Base-by-base conservation (phyloP, 2,888 invertebrate genomes). In the Agapetus fuscipes region DNA sequence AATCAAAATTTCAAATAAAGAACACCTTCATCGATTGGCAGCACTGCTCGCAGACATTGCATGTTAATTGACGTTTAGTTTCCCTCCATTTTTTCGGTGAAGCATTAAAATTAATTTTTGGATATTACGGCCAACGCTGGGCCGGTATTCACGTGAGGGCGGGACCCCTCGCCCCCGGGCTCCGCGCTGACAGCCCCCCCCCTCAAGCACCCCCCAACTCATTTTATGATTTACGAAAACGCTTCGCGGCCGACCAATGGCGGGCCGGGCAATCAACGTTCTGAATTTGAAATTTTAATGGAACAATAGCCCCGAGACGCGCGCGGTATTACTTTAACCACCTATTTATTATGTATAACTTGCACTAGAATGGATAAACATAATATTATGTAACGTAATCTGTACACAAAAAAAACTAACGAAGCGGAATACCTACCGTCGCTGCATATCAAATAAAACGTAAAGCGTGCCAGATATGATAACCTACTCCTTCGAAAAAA, bases 241-340 rank as follows among this genome's bases (percentile, higher is more conserved):
- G 38, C 34, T 37, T 34, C 37, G 28, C 37, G 30, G 39, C 36
- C 46, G 37, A 41, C 35, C 37, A 43, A 37, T 40, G 41, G 11
- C 28, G 39, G 34, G 25, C 33, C 14, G 29, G 28, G 17, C 36
- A 36, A 34, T 17, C 16, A 7, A n/a, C n/a, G n/a, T n/a, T n/a
- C n/a, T n/a, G 36, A 41, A 46, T 43, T 43, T 43, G 28, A 41
- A 46, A 41, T 43, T 40, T 39, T 46, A 46, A 46, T 46, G 41
- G 39, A 41, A 46, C 46, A 38, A 46, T 46, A 46, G 46, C 43
- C 43, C 37, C 34, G 39, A 38, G 46, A 35, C 37, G 32, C 42
- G 42, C 42, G 42, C 38, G 42, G 38, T n/a, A n/a, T n/a, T n/a
- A n/a, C n/a, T n/a, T n/a, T n/a, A n/a, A n/a, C n/a, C n/a, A n/a